Percentiles rank a stretch among this genome's conserved stretches.
These are phyloP conservation scores for Chloroceryle inda DNA, from an alignment of 2,797 vertebrate genomes.

Conservation along the genomic window DNA sequence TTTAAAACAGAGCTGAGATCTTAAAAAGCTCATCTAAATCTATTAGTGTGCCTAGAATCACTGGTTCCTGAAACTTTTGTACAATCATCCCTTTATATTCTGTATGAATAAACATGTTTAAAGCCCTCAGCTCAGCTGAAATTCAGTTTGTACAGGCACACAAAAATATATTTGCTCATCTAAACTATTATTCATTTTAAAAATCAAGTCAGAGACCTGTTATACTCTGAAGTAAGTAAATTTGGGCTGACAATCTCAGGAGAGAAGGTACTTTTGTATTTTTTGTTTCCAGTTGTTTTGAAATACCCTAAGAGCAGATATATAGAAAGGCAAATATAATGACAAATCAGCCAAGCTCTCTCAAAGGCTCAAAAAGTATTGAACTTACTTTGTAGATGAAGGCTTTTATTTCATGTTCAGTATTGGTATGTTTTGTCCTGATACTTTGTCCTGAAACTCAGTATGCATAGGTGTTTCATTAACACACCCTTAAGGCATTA, in stretches of 20 bases:
- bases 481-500: background rate
- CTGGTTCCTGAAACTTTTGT: constrained; percentile 8
- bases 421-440: background rate
- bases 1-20: background rate
- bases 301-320: constrained; percentile 5
- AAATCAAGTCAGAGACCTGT: background rate
- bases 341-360: background rate
- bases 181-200: background rate
- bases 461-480: background rate
- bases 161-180: constrained; percentile 7
- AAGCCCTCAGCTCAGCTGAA: background rate
- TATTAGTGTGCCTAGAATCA: background rate
- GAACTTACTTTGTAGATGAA: background rate
- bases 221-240: background rate
- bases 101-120: background rate
- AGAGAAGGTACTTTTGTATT: background rate
- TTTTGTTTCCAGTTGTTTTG: background rate
- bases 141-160: background rate
- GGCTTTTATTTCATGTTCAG: background rate
- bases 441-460: background rate
- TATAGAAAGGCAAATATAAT: constrained; percentile 19
- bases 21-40: constrained; percentile 20
- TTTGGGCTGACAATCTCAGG: background rate
- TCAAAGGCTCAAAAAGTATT: background rate
- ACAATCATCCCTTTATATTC: constrained; percentile 13